Base-by-base conservation (phyloP, 2,888 invertebrate genomes). In the Horisme vitalbata region DNA sequence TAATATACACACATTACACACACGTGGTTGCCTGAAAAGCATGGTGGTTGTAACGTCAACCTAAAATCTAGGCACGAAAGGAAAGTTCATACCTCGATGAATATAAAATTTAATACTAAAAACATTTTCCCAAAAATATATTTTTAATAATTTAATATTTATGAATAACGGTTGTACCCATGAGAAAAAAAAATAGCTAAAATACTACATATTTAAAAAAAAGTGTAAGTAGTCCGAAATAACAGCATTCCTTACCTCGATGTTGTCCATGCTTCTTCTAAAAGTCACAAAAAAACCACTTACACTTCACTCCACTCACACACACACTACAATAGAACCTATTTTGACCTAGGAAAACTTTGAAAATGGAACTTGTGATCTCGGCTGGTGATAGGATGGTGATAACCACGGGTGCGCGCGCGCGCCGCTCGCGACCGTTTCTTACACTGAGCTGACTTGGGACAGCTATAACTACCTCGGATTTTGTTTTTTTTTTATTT, bases 371-470 rank as follows among this genome's bases (percentile, higher is more conserved):
- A 14, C 13, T 47, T 56, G 61, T 52, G 44, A 31, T 37, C 32
- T 39, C 57, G 53, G 63, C 60, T 61, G 50, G 65, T 61, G 66
- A 69, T 65, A 69, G 72, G 69, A 71, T 67, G 68, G 61, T 64
- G 54, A 59, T 64, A 57, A 61, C 26, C 6, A 10, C 64, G 68
- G 70, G 76, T 72, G 73, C 86, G 81, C 72, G 83, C 83, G 83
- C 83, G 83, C 77, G 71, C 85, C 64, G 79, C 66, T 63, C 72
- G 85, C 84, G 80, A 70, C 65, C 85, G 67, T 71, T 79, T 62
- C 78, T 78, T 75, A 72, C 72, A 88, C 87, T 87, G 87, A 84
- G 80, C 82, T 67, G 71, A 63, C 68, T 60, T 70, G 72, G 74
- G 73, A 75, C 78, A 71, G 69, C 79, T 73, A 76, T 81, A 79